Conservation (phyloP, 2,888 invertebrate genomes). For the Agrotis ipsilon region DNA sequence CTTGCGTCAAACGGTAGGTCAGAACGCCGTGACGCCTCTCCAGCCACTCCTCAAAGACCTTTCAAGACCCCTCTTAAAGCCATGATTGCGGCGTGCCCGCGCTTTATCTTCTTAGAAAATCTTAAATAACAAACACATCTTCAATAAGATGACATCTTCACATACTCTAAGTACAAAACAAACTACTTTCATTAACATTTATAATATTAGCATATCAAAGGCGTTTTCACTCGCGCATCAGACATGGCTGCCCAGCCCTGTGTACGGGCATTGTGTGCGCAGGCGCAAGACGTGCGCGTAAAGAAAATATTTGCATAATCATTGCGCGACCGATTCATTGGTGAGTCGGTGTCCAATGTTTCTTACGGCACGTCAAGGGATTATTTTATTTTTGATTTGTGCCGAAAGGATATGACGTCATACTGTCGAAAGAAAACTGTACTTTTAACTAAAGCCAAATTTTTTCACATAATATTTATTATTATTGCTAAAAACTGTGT, state of each 20-base stretch:
- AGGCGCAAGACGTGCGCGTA: conserved; percentile 67
- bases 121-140: not conserved
- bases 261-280: conserved; percentile 69
- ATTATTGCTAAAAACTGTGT: too few species aligned
- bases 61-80: too few species aligned
- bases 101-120: not conserved
- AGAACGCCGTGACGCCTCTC: too few species aligned
- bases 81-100: too few species aligned
- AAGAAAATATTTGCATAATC: conserved; percentile 87
- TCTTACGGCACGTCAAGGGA: conserved; percentile 63
- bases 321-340: conserved; percentile 76
- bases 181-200: conserved; percentile 67
- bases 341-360: conserved; percentile 64
- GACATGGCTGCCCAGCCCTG: conserved; percentile 43
- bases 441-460: too few species aligned
- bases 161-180: conserved; percentile 32
- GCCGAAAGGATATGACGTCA: too few species aligned
- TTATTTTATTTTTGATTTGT: conserved; percentile 2
- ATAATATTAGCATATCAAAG: conserved; percentile 77
- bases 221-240: conserved; percentile 72
- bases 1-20: too few species aligned
- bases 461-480: too few species aligned
- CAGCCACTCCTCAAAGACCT: too few species aligned
- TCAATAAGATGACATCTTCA: conserved; percentile 12
- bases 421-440: too few species aligned